Conservation (phyloP, 2,888 invertebrate species). For the Hirtodrosophila histrioides region DNA sequence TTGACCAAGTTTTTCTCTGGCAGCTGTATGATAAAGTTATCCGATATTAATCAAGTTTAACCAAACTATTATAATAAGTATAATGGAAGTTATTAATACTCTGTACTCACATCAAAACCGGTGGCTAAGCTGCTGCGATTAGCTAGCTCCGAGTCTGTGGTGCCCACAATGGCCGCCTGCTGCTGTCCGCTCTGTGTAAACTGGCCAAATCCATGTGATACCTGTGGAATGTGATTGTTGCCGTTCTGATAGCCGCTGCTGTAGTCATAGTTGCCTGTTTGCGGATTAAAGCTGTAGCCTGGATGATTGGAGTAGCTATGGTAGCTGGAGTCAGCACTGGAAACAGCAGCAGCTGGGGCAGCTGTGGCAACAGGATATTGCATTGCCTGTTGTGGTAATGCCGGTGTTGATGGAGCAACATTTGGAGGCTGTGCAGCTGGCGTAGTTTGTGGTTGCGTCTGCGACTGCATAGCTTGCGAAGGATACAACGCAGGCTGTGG, state of each 20-base stretch:
- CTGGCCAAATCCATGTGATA: slow-evolving; percentile 73
- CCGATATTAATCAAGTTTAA: no score
- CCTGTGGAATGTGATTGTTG: slow-evolving; percentile 38
- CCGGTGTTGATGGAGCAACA: slow-evolving; percentile 13
- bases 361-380: slow-evolving; percentile 5
- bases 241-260: slow-evolving; percentile 86
- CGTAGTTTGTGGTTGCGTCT: slow-evolving; percentile 2
- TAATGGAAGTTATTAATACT: no score
- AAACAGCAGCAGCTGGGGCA: slow-evolving; percentile 11
- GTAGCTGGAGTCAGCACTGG: slow-evolving; percentile 26
- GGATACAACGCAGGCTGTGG: slow-evolving; percentile 45
- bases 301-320: slow-evolving; percentile 85
- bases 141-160: slow-evolving; percentile 81
- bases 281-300: slow-evolving; percentile 87
- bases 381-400: not conserved
- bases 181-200: slow-evolving; percentile 71
- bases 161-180: slow-evolving; percentile 65
- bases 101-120: slow-evolving; percentile 79
- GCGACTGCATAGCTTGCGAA: slow-evolving; percentile 20
- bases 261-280: slow-evolving; percentile 87
- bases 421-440: slow-evolving; percentile 12
- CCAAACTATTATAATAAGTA: no score
- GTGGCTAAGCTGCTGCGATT: slow-evolving; percentile 79
- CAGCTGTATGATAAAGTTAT: no score
- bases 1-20: no score